A percentile compares a stretch with the other conserved stretches of the same genome.
Evolutionary conservation across 2,113 vertebrate genomes (phyloP).

Genomic region (Clupea harengus): DNA sequence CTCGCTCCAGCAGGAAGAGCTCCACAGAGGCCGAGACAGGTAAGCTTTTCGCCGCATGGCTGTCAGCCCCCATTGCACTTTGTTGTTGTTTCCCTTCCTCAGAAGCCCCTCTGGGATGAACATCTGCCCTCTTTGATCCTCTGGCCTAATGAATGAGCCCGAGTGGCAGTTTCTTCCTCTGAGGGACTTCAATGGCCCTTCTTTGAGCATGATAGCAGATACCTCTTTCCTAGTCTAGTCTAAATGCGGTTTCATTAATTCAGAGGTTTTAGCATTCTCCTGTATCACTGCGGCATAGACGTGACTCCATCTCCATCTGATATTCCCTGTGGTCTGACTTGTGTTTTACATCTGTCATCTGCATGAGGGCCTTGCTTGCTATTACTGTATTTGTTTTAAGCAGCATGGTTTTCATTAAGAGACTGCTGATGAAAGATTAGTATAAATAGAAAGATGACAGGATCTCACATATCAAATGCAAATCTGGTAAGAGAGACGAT

Average conservation of each 20-base stretch:
- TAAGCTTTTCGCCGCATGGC: constrained; percentile 46
- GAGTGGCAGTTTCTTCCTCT: constrained; percentile 25
- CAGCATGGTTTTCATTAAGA: neutral
- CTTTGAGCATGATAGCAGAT: neutral
- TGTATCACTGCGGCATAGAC: neutral
- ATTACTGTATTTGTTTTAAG: neutral
- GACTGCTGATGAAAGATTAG: neutral
- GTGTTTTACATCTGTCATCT: neutral
- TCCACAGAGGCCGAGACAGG: constrained; percentile 73
- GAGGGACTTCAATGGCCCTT: neutral
- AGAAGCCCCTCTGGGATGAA: neutral
- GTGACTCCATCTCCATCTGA: neutral
- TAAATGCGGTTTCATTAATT: neutral
- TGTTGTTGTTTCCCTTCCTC: constrained; percentile 28
- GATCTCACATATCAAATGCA: neutral
- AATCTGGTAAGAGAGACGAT: neutral
- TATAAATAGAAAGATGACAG: neutral
- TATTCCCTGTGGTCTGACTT: neutral
- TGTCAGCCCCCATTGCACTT: neutral
- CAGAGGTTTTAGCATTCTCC: neutral
- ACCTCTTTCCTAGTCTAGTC: neutral
- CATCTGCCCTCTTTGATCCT: constrained; percentile 22
- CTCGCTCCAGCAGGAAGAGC: constrained; percentile 70
- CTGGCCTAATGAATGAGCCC: neutral
- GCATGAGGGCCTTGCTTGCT: neutral